phyloP scores from a whole-genome alignment of 2,888 invertebrate species.

The Trachelus troglodyta region DNA sequence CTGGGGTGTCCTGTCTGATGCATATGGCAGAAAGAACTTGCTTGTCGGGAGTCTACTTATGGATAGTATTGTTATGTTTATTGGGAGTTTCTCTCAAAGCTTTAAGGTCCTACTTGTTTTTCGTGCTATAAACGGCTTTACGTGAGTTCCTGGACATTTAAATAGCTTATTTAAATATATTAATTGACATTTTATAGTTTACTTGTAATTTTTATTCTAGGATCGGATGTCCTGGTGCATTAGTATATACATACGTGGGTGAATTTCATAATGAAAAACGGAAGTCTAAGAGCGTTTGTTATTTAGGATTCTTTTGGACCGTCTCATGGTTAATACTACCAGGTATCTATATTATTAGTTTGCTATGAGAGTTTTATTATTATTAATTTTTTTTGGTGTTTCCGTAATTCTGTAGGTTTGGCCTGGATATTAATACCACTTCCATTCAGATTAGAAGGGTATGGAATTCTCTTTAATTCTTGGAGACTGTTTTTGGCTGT shows the following conservation, averaged over 20 bases:
- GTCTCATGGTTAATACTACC: slow-evolving; percentile 73
- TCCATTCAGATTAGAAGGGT: slow-evolving; percentile 45
- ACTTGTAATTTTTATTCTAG: slow-evolving; percentile 27
- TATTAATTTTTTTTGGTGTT: slow-evolving; percentile 21
- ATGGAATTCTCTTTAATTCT: slow-evolving; percentile 72
- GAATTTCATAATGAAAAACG: slow-evolving; percentile 74
- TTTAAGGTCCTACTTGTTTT: slow-evolving; percentile 72
- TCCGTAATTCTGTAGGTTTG: slow-evolving; percentile 67
- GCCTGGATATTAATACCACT: slow-evolving; percentile 77
- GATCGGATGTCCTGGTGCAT: slow-evolving; percentile 71
- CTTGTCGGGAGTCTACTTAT: slow-evolving; percentile 68
- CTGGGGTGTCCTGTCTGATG: slow-evolving; percentile 85
- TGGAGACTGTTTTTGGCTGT: slow-evolving; percentile 81
- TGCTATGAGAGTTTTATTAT: not conserved
- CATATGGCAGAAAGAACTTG: slow-evolving; percentile 75
- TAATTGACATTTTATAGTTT: not conserved
- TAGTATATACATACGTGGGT: slow-evolving; percentile 75
- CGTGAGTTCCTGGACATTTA: slow-evolving; percentile 47
- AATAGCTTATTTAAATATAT: not conserved
- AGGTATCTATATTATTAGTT: slow-evolving; percentile 60
- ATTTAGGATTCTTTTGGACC: slow-evolving; percentile 75
- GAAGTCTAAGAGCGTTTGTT: slow-evolving; percentile 72
- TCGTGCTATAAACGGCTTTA: slow-evolving; percentile 75
- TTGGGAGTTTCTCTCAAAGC: slow-evolving; percentile 73
- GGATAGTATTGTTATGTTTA: slow-evolving; percentile 70